A percentile compares a stretch with the other conserved stretches of the same genome.
phyloP scores from a whole-genome alignment of 2,888 invertebrate genomes.

The Chouioia cunea region DNA sequence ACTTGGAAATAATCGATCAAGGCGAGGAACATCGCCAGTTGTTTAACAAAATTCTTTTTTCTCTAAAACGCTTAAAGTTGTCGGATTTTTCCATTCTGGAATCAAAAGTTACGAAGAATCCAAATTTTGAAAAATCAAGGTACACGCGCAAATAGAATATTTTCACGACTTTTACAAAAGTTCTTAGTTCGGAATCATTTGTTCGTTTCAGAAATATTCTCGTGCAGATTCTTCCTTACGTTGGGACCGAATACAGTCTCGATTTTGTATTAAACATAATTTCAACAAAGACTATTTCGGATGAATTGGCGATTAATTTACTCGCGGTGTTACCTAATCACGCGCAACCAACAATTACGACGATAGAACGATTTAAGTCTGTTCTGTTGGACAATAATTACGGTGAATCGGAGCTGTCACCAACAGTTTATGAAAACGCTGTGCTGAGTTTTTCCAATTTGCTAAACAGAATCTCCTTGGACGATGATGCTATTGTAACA shows the following conservation, averaged over 20 bases:
- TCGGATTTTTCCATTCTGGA: not conserved
- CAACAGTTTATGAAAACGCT: not conserved
- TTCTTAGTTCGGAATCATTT: no score
- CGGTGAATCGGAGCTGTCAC: not conserved
- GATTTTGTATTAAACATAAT: no score
- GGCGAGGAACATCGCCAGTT: not conserved
- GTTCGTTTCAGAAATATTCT: no score
- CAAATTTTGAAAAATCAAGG: not conserved
- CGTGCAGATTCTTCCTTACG: no score
- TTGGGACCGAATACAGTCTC: no score
- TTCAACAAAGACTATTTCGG: no score
- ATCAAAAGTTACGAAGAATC: not conserved
- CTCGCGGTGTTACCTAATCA: no score
- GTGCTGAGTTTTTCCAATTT: not conserved
- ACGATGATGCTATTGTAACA: not conserved
- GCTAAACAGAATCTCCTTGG: not conserved
- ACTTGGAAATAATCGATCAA: no score
- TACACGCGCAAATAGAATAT: not conserved
- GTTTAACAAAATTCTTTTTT: not conserved
- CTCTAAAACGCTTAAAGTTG: not conserved
- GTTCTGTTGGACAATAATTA: not conserved
- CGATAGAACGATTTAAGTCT: no score
- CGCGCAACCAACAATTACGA: no score
- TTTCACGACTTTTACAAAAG: no score
- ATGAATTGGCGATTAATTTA: no score